Conservation (phyloP, 2,113 vertebrate genomes). For the Cheilinus undulatus region DNA sequence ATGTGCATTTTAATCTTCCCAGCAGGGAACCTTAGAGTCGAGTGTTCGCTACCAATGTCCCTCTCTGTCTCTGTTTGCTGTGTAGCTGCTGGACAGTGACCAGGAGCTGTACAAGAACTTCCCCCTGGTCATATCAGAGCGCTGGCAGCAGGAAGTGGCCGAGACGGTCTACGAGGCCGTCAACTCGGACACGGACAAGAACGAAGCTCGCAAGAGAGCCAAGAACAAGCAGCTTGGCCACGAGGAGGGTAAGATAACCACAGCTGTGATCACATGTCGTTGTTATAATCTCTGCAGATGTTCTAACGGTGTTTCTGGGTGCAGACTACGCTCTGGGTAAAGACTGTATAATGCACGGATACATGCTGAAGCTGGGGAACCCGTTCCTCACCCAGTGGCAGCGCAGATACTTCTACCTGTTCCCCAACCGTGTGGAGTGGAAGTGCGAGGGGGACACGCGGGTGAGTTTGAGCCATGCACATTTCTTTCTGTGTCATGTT, state of each 20-base stretch:
- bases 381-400: slow-evolving; percentile 99
- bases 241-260: slow-evolving; percentile 88
- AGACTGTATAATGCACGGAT: slow-evolving; percentile 97
- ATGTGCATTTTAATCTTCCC: no score
- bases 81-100: slow-evolving; percentile 95
- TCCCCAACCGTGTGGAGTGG: slow-evolving; percentile 98
- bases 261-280: background rate
- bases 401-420: slow-evolving; percentile 97
- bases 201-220: slow-evolving; percentile 93
- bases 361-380: slow-evolving; percentile 97
- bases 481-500: background rate
- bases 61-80: background rate
- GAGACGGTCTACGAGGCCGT: slow-evolving; percentile 97
- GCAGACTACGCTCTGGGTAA: slow-evolving; percentile 97
- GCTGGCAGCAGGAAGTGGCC: slow-evolving; percentile 98
- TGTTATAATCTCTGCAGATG: background rate
- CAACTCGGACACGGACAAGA: slow-evolving; percentile 96
- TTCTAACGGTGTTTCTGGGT: background rate
- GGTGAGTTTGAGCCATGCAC: slow-evolving; percentile 81
- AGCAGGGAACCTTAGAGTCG: no score
- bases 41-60: background rate
- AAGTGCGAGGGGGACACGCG: slow-evolving; percentile 95
- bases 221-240: slow-evolving; percentile 98
- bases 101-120: slow-evolving; percentile 99
- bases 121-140: slow-evolving; percentile 97